Conservation (phyloP, 2,113 vertebrate genomes). For the Pionites leucogaster region DNA sequence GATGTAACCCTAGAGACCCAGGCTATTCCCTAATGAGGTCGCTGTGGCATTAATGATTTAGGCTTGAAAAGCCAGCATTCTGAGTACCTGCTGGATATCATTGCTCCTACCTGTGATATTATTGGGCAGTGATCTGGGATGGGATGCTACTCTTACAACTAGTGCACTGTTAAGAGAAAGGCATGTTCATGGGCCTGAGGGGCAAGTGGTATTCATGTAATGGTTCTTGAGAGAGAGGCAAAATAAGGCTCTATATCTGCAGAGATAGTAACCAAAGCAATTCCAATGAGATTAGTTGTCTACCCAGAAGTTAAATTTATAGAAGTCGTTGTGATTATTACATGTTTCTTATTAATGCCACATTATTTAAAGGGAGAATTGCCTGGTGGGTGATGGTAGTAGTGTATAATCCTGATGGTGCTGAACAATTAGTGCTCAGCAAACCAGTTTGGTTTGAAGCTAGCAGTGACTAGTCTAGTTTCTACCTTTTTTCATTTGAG, state of each 20-base stretch:
- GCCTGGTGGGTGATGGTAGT: not conserved
- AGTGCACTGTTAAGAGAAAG: not conserved
- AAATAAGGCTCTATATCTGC: not conserved
- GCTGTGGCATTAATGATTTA: not conserved
- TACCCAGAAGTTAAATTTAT: not conserved
- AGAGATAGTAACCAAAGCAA: not conserved
- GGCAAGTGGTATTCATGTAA: not conserved
- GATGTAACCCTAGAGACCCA: not conserved
- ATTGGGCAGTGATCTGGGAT: not conserved
- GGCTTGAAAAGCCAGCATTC: not conserved
- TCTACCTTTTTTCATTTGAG: not conserved
- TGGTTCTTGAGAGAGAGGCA: not conserved
- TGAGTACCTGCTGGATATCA: not conserved
- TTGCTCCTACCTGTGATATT: not conserved
- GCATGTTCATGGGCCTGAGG: accelerated
- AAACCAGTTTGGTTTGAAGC: not conserved
- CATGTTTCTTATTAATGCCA: not conserved
- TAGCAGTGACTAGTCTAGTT: accelerated
- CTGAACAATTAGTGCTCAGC: not conserved
- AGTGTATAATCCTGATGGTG: not conserved
- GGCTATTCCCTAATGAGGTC: not conserved
- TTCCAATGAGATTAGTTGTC: not conserved
- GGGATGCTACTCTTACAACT: not conserved
- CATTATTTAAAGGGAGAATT: not conserved
- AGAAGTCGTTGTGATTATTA: not conserved